phyloP scores from a whole-genome alignment of 2,888 invertebrate species.

The Caenorhabditis panamensis region DNA sequence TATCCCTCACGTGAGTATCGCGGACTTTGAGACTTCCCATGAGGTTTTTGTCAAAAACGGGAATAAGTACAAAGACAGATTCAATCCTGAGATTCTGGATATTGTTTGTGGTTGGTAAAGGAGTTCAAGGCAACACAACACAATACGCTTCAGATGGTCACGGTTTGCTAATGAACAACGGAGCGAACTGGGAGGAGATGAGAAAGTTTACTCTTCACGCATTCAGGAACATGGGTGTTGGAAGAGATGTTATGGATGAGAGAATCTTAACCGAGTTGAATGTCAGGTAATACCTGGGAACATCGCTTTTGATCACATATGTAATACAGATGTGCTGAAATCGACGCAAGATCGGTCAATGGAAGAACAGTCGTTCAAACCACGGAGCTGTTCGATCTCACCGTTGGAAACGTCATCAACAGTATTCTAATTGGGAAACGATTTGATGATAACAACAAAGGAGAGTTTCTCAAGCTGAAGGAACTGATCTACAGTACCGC shows the following conservation, averaged over 20 bases:
- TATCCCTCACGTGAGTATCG: conserved; percentile 34
- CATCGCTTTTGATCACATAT: too few relatives aligned
- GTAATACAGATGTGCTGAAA: conserved; percentile 16
- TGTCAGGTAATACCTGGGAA: conserved; percentile 16
- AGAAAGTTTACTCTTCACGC: conserved; percentile 53
- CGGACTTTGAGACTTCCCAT: conserved; percentile 38
- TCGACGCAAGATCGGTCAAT: conserved; percentile 14
- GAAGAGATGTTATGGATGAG: conserved; percentile 59
- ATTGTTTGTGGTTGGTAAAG: too few relatives aligned
- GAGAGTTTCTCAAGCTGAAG: conserved; percentile 38
- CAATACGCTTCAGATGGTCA: too few relatives aligned
- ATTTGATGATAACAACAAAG: conserved; percentile 26
- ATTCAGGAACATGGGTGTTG: conserved; percentile 64
- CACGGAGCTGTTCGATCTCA: conserved; percentile 31
- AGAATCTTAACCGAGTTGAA: conserved; percentile 57
- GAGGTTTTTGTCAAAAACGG: conserved; percentile 53
- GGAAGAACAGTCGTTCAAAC: conserved; percentile 7
- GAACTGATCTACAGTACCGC: conserved; percentile 4
- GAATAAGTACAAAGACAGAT: conserved; percentile 29
- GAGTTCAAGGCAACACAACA: too few relatives aligned
- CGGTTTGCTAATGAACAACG: conserved; percentile 48
- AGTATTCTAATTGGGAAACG: conserved; percentile 41
- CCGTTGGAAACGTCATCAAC: conserved; percentile 59
- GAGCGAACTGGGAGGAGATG: conserved; percentile 57
- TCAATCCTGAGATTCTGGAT: conserved; percentile 20